Evolutionary conservation across 2,113 vertebrate species (phyloP).

Genomic region (Lophura nycthemera): DNA sequence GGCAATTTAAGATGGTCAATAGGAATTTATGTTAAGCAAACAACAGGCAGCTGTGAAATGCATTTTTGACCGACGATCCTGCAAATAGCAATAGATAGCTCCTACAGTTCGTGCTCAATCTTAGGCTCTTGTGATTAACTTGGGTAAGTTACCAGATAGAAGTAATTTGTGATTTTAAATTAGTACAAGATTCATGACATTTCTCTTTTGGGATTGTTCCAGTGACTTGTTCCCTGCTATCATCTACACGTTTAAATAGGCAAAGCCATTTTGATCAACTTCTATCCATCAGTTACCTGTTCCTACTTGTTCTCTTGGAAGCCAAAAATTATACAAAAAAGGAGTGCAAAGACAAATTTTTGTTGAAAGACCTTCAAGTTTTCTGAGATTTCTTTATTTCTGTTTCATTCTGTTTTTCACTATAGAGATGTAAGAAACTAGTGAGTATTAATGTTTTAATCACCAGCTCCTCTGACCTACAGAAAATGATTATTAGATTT

Average conservation of each 20-base stretch:
- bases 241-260: not conserved
- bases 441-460: not conserved
- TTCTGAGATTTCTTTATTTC: not conserved
- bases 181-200: constrained; percentile 42
- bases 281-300: not conserved
- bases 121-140: constrained; percentile 10
- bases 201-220: constrained; percentile 47
- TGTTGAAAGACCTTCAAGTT: not conserved
- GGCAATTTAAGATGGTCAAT: not conserved
- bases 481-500: not conserved
- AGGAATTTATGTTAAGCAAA: constrained; percentile 1
- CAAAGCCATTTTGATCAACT: not conserved
- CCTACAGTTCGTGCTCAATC: not conserved
- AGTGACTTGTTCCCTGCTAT: not conserved
- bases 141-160: constrained; percentile 1
- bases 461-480: not conserved
- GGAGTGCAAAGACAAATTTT: not conserved
- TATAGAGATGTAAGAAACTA: not conserved
- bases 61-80: not conserved
- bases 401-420: not conserved
- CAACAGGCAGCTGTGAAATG: not conserved
- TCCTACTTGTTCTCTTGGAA: not conserved
- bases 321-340: not conserved
- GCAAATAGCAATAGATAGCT: not conserved
- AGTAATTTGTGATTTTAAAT: constrained; percentile 63